These are phyloP conservation scores for Plebejus melissa DNA, from an alignment of 2,888 invertebrate genomes.

Conservation along the genomic window DNA sequence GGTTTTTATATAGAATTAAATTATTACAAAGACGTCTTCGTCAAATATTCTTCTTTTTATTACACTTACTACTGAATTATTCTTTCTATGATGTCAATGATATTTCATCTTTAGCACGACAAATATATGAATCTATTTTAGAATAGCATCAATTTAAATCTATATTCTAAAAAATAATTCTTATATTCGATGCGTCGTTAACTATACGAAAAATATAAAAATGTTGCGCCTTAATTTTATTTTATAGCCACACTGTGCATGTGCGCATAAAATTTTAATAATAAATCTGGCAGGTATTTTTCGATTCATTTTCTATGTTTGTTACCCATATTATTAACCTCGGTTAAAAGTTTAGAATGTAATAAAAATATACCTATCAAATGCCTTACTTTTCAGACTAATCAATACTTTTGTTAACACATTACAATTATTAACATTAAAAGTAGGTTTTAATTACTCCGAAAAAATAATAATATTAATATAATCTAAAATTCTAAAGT, in stretches of 20 bases:
- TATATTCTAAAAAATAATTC: slow-evolving; percentile 37
- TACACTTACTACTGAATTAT: not conserved
- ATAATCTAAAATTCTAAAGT: too few species aligned
- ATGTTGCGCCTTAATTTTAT: slow-evolving; percentile 9
- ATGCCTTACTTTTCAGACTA: not conserved
- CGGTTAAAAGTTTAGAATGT: not conserved
- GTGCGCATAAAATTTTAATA: not conserved
- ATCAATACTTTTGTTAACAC: not conserved
- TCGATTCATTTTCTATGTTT: slow-evolving; percentile 1
- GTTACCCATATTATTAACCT: not conserved
- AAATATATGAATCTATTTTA: slow-evolving; percentile 45
- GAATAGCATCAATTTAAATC: slow-evolving; percentile 45
- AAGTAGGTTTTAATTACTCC: too few species aligned
- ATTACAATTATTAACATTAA: too few species aligned
- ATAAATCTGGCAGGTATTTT: slow-evolving; percentile 18
- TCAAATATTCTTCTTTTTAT: not conserved
- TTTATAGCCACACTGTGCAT: slow-evolving; percentile 11
- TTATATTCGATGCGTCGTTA: slow-evolving; percentile 36
- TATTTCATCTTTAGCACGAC: slow-evolving; percentile 23
- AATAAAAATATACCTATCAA: too few species aligned
- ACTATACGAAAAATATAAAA: slow-evolving; percentile 7
- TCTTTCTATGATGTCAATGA: slow-evolving; percentile 25
- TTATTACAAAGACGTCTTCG: slow-evolving; percentile 7
- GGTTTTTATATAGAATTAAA: not conserved
- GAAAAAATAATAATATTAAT: too few species aligned